These are phyloP conservation scores for Lagria hirta DNA, from an alignment of 2,888 invertebrate genomes.

Conservation along the genomic window DNA sequence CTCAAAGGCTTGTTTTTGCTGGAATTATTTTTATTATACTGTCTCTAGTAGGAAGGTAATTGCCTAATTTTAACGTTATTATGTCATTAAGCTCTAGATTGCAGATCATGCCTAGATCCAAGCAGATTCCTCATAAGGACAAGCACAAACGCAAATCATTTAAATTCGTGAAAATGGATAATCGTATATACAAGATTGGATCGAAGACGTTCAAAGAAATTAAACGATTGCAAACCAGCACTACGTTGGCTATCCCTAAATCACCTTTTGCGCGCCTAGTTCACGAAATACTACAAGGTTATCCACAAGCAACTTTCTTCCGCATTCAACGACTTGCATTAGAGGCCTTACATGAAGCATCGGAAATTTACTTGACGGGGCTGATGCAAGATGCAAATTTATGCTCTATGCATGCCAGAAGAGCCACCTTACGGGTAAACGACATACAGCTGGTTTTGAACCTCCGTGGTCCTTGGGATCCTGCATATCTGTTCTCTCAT, in stretches of 20 bases:
- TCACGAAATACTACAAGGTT: slow-evolving; percentile 50
- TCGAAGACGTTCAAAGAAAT: no score
- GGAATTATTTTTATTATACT: no score
- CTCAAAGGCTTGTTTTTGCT: no score
- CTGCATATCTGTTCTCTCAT: no score
- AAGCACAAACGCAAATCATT: no score
- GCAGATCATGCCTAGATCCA: no score
- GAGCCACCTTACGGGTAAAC: slow-evolving; percentile 54
- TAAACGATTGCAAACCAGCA: slow-evolving; percentile 41
- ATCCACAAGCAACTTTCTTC: slow-evolving; percentile 26
- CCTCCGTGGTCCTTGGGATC: slow-evolving; percentile 32
- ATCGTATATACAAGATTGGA: no score
- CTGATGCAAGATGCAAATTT: slow-evolving; percentile 56
- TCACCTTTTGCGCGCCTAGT: slow-evolving; percentile 54
- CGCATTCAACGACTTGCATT: slow-evolving; percentile 52
- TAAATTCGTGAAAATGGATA: no score
- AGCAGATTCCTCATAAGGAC: no score
- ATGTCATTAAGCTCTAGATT: no score
- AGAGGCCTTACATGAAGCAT: slow-evolving; percentile 55
- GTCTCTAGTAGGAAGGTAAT: no score
- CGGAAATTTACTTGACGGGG: slow-evolving; percentile 56
- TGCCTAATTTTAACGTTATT: no score
- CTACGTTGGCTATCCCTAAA: slow-evolving; percentile 52
- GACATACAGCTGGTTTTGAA: slow-evolving; percentile 55
- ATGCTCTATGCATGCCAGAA: slow-evolving; percentile 53